Conservation (phyloP, 2,888 invertebrate genomes). For the Epinotia nisella region DNA sequence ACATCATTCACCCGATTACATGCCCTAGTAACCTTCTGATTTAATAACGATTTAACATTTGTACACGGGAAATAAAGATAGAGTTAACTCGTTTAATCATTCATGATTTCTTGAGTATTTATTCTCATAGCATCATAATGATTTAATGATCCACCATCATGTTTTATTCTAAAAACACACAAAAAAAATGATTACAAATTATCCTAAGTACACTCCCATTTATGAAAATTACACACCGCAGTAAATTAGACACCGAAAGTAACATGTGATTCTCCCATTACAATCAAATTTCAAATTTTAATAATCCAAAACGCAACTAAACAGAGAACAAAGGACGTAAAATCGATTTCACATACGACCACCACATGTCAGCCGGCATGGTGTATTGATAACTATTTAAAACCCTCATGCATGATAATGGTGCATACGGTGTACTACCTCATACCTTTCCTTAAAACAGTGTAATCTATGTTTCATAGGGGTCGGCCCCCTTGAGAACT, state of each 20-base stretch:
- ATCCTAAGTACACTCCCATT: neutral
- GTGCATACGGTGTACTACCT: conserved; percentile 39
- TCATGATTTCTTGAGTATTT: neutral
- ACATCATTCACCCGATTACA: conserved; percentile 25
- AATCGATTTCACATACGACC: conserved; percentile 55
- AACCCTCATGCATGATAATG: conserved; percentile 62
- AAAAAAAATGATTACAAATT: conserved; percentile 16
- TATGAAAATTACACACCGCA: conserved; percentile 27
- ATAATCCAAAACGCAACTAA: conserved; percentile 32
- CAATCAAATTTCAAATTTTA: conserved; percentile 48
- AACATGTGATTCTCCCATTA: conserved; percentile 54
- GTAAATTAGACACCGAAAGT: conserved; percentile 24
- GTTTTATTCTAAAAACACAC: neutral
- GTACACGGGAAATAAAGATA: neutral
- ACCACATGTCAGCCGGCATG: conserved; percentile 51
- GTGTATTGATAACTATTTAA: conserved; percentile 60
- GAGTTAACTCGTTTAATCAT: neutral
- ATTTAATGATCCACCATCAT: neutral
- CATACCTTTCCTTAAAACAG: conserved; percentile 62
- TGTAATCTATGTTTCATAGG: conserved; percentile 65
- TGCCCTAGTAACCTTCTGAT: conserved; percentile 30
- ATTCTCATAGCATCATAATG: neutral
- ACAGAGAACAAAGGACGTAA: conserved; percentile 47
- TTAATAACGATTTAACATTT: neutral
- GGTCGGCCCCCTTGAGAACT: conserved; percentile 56